These are phyloP conservation scores for Dendrolimus punctatus DNA, from an alignment of 1,140 invertebrate genomes.

Conservation along the genomic window DNA sequence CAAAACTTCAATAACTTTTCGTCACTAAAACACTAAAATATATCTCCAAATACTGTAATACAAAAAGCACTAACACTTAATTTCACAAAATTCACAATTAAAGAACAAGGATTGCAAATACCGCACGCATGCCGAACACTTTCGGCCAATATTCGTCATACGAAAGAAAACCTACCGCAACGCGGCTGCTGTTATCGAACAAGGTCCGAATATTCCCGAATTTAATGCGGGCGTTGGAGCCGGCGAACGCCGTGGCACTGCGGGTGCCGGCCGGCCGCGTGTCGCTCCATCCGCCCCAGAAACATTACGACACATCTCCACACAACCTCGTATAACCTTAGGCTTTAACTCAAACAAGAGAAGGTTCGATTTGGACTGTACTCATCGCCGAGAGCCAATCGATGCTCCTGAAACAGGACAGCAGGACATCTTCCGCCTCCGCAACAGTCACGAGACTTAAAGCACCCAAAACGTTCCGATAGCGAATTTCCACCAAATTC, in stretches of 20 bases:
- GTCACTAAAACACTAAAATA: no score
- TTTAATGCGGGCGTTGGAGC: slow-evolving; percentile 32
- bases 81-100: slow-evolving; percentile 4
- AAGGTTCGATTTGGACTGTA: slow-evolving; percentile 22
- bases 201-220: slow-evolving; percentile 21
- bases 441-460: slow-evolving; percentile 40
- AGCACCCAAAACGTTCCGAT: slow-evolving; percentile 9
- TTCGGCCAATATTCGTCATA: slow-evolving; percentile 26
- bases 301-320: slow-evolving; percentile 41
- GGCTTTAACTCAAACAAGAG: slow-evolving; percentile 18
- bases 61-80: no score
- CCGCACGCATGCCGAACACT: slow-evolving; percentile 24
- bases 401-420: slow-evolving; percentile 63
- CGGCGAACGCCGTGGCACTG: slow-evolving; percentile 61
- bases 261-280: slow-evolving; percentile 51
- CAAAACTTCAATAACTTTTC: no score
- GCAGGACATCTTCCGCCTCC: slow-evolving; percentile 57
- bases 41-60: no score
- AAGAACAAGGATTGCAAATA: background rate
- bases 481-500: slow-evolving; percentile 45
- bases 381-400: slow-evolving; percentile 39
- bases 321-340: slow-evolving; percentile 8
- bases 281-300: slow-evolving; percentile 26
- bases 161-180: slow-evolving; percentile 40
- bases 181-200: slow-evolving; percentile 38